phyloP scores from a whole-genome alignment of 2,888 invertebrate genomes.

The Aspidiotus destructor region DNA sequence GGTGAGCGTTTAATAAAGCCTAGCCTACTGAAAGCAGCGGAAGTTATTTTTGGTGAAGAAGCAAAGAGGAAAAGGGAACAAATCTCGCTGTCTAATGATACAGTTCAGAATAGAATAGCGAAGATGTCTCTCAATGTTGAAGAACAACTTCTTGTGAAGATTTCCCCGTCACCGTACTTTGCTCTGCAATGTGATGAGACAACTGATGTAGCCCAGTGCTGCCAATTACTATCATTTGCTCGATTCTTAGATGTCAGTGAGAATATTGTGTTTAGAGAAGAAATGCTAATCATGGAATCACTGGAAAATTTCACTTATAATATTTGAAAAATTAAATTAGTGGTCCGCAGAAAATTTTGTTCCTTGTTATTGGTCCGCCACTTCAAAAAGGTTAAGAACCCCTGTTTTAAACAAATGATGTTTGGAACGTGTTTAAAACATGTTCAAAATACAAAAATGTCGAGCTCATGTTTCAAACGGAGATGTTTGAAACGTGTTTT shows the following conservation, averaged over 20 bases:
- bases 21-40: slow-evolving; percentile 19
- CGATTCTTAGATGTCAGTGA: slow-evolving; percentile 18
- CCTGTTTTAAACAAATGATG: too few species aligned
- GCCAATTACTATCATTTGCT: slow-evolving; percentile 27
- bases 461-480: too few species aligned
- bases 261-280: too few species aligned
- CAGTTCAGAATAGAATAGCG: slow-evolving; percentile 10
- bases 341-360: too few species aligned
- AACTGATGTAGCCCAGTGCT: slow-evolving; percentile 24
- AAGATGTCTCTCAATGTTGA: slow-evolving; percentile 19
- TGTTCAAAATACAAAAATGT: too few species aligned
- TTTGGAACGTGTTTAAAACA: too few species aligned
- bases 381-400: too few species aligned
- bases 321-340: too few species aligned
- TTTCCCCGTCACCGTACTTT: slow-evolving; percentile 23
- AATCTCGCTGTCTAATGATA: slow-evolving; percentile 23
- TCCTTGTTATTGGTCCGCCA: too few species aligned
- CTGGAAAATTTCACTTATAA: too few species aligned
- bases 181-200: slow-evolving; percentile 30
- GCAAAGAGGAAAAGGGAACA: slow-evolving; percentile 10
- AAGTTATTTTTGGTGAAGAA: slow-evolving; percentile 24
- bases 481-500: too few species aligned
- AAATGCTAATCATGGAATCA: too few species aligned
- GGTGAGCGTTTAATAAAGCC: slow-evolving; percentile 11
- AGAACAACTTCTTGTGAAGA: slow-evolving; percentile 12